These are phyloP conservation scores for Phalacrocorax pelagicus DNA, from an alignment of 2,113 vertebrate genomes.

Conservation along the genomic window DNA sequence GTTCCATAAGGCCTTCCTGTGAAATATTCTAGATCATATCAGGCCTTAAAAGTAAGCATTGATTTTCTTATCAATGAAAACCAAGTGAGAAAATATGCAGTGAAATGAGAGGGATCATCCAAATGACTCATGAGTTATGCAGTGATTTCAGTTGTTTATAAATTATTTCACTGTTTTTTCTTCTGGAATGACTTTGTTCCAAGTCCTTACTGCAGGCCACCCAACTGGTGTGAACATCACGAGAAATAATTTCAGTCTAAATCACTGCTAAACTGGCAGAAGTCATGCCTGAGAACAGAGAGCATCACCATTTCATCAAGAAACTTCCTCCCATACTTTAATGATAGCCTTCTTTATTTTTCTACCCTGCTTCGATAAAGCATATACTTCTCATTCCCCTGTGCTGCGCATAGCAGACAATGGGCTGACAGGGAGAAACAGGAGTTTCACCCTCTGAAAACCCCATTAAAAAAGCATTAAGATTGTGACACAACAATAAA, in stretches of 20 bases:
- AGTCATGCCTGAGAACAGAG: neutral
- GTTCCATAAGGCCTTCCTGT: neutral
- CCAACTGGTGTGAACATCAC: fast-evolving
- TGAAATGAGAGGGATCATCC: neutral
- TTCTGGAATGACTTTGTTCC: neutral
- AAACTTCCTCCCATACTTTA: neutral
- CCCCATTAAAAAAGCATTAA: slow-evolving; percentile 36
- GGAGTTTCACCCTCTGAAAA: neutral
- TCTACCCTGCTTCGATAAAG: neutral
- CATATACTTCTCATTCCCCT: neutral
- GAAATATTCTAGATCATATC: neutral
- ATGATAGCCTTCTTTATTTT: neutral
- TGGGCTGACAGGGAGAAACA: neutral
- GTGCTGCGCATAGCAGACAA: neutral
- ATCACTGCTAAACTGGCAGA: neutral
- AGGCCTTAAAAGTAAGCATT: neutral
- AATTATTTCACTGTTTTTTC: neutral
- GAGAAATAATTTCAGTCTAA: neutral
- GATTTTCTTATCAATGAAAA: neutral
- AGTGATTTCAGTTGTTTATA: neutral
- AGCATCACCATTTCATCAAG: neutral
- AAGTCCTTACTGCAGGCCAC: neutral
- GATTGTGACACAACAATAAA: neutral
- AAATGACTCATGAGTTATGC: neutral
- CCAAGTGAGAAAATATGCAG: neutral